Conservation (phyloP, 2,113 vertebrate species). For the Neodon shergylaensis region DNA sequence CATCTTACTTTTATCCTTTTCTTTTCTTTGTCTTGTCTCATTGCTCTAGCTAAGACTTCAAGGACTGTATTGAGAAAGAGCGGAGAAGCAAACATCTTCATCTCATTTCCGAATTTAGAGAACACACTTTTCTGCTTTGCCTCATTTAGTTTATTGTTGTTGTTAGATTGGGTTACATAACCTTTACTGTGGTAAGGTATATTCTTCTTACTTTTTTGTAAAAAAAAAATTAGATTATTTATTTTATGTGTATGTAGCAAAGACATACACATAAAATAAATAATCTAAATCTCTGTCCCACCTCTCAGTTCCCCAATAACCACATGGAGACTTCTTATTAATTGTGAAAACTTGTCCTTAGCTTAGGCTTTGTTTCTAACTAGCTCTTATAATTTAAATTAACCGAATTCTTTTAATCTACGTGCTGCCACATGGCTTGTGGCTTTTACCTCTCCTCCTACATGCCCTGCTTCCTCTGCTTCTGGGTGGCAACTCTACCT, state of each 20-base stretch:
- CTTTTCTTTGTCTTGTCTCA: not conserved
- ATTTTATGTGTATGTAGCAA: not conserved
- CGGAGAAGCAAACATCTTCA: not conserved
- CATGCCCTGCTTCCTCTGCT: not conserved
- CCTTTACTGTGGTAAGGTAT: not conserved
- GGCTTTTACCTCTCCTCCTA: not conserved
- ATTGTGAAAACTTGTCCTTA: not conserved
- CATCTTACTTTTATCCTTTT: not conserved
- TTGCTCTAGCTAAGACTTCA: not conserved
- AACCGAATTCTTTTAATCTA: not conserved
- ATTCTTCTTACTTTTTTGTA: not conserved
- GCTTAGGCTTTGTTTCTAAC: not conserved
- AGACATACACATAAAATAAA: too few species aligned
- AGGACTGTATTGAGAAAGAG: not conserved
- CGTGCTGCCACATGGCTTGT: fast-evolving
- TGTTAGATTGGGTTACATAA: too few species aligned
- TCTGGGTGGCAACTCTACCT: not conserved
- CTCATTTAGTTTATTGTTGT: not conserved
- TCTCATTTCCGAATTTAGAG: not conserved
- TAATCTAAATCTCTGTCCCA: not conserved
- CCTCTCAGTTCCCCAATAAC: not conserved
- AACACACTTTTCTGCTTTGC: not conserved
- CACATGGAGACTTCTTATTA: not conserved
- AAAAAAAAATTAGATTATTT: not conserved
- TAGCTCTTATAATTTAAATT: not conserved